A percentile compares a stretch with the other conserved stretches of the same genome.
phyloP scores from a whole-genome alignment of 2,888 invertebrate species.

The Phytoseiulus persimilis region DNA sequence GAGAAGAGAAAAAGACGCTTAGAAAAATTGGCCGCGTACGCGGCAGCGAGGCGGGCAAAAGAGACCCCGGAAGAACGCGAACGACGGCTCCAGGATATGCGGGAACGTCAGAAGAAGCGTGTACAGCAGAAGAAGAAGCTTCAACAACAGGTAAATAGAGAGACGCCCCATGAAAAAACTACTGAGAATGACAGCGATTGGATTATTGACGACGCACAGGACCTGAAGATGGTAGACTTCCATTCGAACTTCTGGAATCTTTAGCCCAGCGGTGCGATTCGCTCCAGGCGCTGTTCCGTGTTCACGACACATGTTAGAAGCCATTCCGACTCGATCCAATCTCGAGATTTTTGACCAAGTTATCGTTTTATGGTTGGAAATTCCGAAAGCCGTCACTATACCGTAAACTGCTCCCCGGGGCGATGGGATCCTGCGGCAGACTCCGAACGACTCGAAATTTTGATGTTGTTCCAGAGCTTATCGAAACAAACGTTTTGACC shows the following conservation, averaged over 20 bases:
- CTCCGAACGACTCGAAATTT: no score
- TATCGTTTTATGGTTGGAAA: no score
- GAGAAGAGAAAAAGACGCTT: slow-evolving; percentile 8
- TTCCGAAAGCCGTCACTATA: no score
- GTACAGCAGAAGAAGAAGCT: slow-evolving; percentile 19
- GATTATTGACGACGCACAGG: not conserved
- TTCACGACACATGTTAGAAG: no score
- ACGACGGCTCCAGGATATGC: slow-evolving; percentile 28
- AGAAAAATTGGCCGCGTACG: slow-evolving; percentile 29
- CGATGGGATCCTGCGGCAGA: no score
- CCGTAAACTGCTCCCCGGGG: no score
- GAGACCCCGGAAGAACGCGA: slow-evolving; percentile 13
- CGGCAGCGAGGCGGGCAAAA: not conserved
- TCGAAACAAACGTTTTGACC: no score
- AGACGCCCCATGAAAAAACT: not conserved
- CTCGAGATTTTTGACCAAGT: no score
- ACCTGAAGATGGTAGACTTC: not conserved
- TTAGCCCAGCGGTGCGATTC: not conserved
- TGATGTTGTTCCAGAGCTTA: no score
- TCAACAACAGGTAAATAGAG: not conserved
- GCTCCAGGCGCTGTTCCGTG: no score
- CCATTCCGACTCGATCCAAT: no score
- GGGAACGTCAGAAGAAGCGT: slow-evolving; percentile 15
- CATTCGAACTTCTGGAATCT: not conserved
- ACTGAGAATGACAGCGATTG: not conserved